These are phyloP conservation scores for Spatulosminthurus flaviceps DNA, from an alignment of 2,888 invertebrate genomes.

Conservation along the genomic window DNA sequence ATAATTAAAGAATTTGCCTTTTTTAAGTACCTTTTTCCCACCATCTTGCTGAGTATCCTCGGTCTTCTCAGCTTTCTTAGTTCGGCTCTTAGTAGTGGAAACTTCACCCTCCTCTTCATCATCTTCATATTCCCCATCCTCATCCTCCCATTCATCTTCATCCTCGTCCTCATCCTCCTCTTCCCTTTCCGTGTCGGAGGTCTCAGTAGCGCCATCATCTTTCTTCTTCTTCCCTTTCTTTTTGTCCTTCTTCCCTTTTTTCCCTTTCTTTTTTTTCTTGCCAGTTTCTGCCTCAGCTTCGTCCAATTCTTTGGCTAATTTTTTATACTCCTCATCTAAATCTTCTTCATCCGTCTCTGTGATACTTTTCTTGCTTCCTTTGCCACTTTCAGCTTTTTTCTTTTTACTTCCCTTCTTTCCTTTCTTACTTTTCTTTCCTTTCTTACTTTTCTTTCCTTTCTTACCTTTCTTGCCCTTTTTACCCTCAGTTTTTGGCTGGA, in stretches of 20 bases:
- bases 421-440: conserved; percentile 32
- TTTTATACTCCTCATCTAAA: conserved; percentile 46
- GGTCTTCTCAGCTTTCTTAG: too few species aligned
- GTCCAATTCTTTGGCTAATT: conserved; percentile 44
- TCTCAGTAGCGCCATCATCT: conserved; percentile 2
- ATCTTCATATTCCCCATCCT: conserved; percentile 31
- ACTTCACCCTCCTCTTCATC: conserved; percentile 29
- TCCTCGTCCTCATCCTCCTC: conserved; percentile 3
- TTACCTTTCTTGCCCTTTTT: conserved; percentile 25
- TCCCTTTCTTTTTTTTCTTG: conserved; percentile 16
- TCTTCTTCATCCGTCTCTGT: conserved; percentile 43
- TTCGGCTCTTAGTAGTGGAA: too few species aligned
- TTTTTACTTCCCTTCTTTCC: conserved; percentile 41
- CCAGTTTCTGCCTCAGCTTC: conserved; percentile 42
- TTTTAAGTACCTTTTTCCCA: conserved; percentile 5
- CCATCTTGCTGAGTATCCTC: too few species aligned
- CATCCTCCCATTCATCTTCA: conserved; percentile 28
- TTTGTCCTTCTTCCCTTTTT: conserved; percentile 35
- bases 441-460: conserved; percentile 16
- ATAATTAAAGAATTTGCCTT: too few species aligned
- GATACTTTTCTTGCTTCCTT: conserved; percentile 47
- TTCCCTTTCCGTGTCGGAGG: not conserved
- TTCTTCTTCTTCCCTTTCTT: conserved; percentile 41
- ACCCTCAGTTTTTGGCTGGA: conserved; percentile 21
- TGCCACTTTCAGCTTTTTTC: conserved; percentile 38